Evolutionary conservation across 1,140 invertebrate genomes (phyloP), one percentile per base, ranked within the genome.

Genomic region (Acromyrmex heyeri): DNA sequence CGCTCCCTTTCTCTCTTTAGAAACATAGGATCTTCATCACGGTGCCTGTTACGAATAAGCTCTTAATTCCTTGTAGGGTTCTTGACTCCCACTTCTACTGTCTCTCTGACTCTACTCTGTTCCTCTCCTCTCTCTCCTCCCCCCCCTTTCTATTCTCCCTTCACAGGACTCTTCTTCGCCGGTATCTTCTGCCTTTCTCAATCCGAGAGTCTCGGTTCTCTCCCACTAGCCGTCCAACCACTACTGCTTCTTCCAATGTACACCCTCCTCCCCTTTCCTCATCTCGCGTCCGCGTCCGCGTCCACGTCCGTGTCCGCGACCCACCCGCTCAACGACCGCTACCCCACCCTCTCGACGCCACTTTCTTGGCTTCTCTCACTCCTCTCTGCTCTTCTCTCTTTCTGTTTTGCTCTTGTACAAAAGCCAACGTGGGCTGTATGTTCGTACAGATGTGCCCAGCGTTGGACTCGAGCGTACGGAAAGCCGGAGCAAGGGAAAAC

Each of bases 61-160:
- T 94, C 93, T 94, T 93, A 94, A 94, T 94, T 94, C 93, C 93
- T 93, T 91, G 88, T 93, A 94, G 93, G 93, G 93, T 93, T 94
- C 93, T 94, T 92, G 92, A 92, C 91, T 92, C 91, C 92, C 89
- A 91, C 85, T 89, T 90, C 86, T 87, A 86, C n/a, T 87, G 67
- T 89, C 88, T 91, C 89, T 87, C 65, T 48, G 70, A 85, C 79
- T 78, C 69, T 72, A 57, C n/a, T 38, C 76, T 67, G 61, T 34
- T 44, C n/a, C 48, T 12, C n/a, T n/a, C 21, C n/a, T 14, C 53
- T 14, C 24, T 1, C 24, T 1, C 24, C 1, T 21, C 21, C 24
- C 24, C 24, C 24, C 61, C 57, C 27, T 30, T 30, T 61, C 53
- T n/a, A 6, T 24, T 50, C 21, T 48, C 55, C 50, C 8, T 0